Evolutionary conservation across 2,113 vertebrate genomes (phyloP).

Genomic region (Rana temporaria): DNA sequence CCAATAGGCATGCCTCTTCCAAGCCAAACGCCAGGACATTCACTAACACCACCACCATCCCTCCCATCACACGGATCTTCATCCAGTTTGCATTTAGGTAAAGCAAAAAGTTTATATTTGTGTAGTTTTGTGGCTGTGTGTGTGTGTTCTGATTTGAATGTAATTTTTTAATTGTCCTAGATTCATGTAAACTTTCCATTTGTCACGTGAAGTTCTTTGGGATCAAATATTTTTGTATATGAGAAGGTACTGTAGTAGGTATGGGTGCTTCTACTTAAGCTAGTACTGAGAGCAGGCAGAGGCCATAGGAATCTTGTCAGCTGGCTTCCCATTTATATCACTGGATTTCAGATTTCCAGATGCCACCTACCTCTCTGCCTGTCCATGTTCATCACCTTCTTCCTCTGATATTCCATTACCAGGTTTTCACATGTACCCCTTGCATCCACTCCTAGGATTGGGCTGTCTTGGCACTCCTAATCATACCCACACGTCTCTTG

Average conservation of each 20-base stretch:
- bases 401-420: too few relatives aligned
- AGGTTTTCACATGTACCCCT: too few relatives aligned
- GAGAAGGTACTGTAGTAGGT: neutral
- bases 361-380: too few relatives aligned
- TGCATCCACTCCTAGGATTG: too few relatives aligned
- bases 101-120: conserved; percentile 73
- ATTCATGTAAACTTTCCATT: conserved; percentile 16
- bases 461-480: too few relatives aligned
- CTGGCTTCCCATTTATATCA: too few relatives aligned
- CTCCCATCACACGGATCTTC: conserved; percentile 97
- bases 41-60: conserved; percentile 96
- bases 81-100: conserved; percentile 97
- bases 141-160: conserved; percentile 58
- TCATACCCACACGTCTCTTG: too few relatives aligned
- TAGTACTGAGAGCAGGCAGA: too few relatives aligned
- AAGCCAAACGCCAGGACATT: conserved; percentile 94
- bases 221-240: neutral
- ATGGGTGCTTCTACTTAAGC: neutral
- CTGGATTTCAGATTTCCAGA: too few relatives aligned
- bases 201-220: conserved; percentile 6
- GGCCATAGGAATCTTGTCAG: too few relatives aligned
- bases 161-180: neutral
- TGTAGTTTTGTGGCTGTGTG: conserved; percentile 67
- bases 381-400: too few relatives aligned
- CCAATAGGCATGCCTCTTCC: conserved; percentile 93